A percentile compares a stretch with the other conserved stretches of the same genome.
These are phyloP conservation scores for Pelusios castaneus DNA, from an alignment of 2,113 vertebrate genomes.

Conservation along the genomic window DNA sequence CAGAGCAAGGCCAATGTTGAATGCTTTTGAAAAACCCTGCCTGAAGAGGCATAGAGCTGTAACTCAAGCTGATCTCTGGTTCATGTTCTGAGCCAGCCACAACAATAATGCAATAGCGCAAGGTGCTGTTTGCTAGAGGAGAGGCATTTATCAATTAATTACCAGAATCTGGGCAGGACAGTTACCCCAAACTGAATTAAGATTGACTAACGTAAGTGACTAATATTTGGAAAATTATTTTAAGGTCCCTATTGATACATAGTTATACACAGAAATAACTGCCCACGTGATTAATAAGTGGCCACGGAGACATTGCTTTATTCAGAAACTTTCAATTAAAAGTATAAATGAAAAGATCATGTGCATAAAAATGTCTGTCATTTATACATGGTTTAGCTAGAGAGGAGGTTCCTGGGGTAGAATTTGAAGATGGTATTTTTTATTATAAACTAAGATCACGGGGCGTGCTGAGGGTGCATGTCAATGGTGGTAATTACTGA, in stretches of 20 bases:
- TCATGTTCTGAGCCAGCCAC: not conserved
- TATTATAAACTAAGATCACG: too few relatives aligned
- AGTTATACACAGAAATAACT: not conserved
- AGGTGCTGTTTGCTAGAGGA: not conserved
- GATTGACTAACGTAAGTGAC: not conserved
- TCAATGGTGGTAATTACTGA: not conserved
- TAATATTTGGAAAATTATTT: not conserved
- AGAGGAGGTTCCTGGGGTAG: fast-evolving
- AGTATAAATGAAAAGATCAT: not conserved
- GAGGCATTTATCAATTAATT: not conserved
- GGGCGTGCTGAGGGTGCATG: not conserved
- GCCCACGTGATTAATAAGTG: not conserved
- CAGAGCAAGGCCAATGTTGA: not conserved
- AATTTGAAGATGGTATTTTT: not conserved
- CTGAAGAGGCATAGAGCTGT: fast-evolving
- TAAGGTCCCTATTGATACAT: not conserved
- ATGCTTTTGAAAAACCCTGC: not conserved
- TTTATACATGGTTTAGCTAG: not conserved
- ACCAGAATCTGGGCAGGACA: not conserved
- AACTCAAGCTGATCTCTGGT: fast-evolving
- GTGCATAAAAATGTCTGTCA: not conserved
- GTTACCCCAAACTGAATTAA: fast-evolving
- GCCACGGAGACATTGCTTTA: not conserved
- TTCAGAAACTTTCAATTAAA: not conserved
- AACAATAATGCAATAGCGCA: fast-evolving